Evolutionary conservation across 2,888 invertebrate species (phyloP).

Genomic region (Amphiduros pacificus): DNA sequence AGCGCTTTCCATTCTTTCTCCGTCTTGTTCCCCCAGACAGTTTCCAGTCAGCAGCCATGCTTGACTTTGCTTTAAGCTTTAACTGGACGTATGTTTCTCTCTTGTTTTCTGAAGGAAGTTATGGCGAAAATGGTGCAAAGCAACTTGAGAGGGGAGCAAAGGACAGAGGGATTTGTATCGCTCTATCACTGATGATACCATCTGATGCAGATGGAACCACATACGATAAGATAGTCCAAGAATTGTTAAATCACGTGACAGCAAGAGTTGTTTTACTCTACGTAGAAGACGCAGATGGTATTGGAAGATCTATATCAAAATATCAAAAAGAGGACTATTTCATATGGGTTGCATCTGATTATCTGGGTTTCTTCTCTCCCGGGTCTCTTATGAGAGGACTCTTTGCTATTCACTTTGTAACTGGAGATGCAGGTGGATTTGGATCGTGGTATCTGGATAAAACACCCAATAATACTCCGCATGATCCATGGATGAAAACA

Average conservation of each 20-base stretch:
- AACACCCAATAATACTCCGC: constrained; percentile 11
- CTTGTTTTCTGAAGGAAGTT: constrained; percentile 15
- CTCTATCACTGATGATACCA: background rate
- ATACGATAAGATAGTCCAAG: background rate
- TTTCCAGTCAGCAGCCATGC: constrained; percentile 26
- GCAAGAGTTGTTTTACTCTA: background rate
- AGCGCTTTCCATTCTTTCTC: constrained; percentile 39
- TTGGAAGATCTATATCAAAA: background rate
- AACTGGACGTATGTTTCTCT: constrained; percentile 15
- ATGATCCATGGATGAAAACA: constrained; percentile 14
- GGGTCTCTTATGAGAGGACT: background rate
- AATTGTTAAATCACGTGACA: background rate
- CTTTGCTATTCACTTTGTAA: constrained; percentile 10
- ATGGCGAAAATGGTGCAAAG: constrained; percentile 16
- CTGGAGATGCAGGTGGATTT: background rate
- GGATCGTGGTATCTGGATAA: constrained; percentile 1
- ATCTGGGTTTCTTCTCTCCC: background rate
- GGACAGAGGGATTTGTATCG: constrained; percentile 8
- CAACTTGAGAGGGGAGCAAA: background rate
- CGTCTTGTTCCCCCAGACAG: constrained; percentile 44
- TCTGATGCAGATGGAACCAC: background rate
- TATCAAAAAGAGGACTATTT: background rate
- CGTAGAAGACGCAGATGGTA: background rate
- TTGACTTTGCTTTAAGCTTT: constrained; percentile 4
- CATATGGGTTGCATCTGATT: background rate